Conservation (phyloP, 1,140 invertebrate genomes). For the Polypedilum pembai region DNA sequence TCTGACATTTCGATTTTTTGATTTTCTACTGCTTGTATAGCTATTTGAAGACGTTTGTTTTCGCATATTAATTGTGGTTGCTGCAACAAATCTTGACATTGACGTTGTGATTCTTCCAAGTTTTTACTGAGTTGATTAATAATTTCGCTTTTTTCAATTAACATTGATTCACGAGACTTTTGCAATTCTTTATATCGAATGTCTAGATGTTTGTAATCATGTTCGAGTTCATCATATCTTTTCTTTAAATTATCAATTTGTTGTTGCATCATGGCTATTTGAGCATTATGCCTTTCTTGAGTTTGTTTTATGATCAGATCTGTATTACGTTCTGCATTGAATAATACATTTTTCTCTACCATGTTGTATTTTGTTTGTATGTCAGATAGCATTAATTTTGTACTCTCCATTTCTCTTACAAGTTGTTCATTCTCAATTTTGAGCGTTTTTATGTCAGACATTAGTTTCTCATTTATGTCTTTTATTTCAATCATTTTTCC, state of each 20-base stretch:
- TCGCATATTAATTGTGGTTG: slow-evolving; percentile 35
- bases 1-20: slow-evolving; percentile 37
- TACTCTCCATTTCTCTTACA: slow-evolving; percentile 36
- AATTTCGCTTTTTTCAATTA: slow-evolving; percentile 48
- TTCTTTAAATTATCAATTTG: slow-evolving; percentile 35
- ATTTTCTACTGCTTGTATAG: slow-evolving; percentile 35
- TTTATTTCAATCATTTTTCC: slow-evolving; percentile 39
- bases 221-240: slow-evolving; percentile 44
- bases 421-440: slow-evolving; percentile 37
- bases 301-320: slow-evolving; percentile 37
- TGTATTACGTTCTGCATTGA: slow-evolving; percentile 35
- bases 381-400: slow-evolving; percentile 36
- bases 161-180: slow-evolving; percentile 46
- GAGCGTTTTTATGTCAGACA: slow-evolving; percentile 36
- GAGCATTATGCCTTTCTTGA: slow-evolving; percentile 38
- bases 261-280: slow-evolving; percentile 38
- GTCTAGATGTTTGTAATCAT: slow-evolving; percentile 47
- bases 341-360: slow-evolving; percentile 36
- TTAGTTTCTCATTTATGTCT: slow-evolving; percentile 37
- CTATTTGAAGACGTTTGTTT: slow-evolving; percentile 34
- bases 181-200: slow-evolving; percentile 48
- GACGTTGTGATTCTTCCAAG: slow-evolving; percentile 46
- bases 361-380: slow-evolving; percentile 39
- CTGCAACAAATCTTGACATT: slow-evolving; percentile 33
- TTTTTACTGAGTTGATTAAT: slow-evolving; percentile 48